Conservation (phyloP, 2,113 vertebrate species). For the Platichthys stellatus region DNA sequence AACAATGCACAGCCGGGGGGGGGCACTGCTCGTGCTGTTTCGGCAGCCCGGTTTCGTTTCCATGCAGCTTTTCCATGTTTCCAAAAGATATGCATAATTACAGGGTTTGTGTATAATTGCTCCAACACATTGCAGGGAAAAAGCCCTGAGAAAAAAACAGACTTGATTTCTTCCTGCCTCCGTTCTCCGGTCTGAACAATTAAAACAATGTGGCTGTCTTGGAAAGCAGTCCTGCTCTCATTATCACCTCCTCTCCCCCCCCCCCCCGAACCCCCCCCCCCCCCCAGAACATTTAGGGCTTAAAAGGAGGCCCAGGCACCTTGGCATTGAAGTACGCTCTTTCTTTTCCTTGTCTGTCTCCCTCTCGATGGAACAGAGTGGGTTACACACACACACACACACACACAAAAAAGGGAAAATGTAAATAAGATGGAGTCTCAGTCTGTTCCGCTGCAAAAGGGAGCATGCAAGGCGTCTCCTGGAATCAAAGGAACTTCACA, state of each 20-base stretch:
- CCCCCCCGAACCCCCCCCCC: constrained; percentile 21
- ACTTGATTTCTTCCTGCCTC: constrained; percentile 54
- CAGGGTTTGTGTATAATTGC: constrained; percentile 83
- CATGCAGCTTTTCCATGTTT: constrained; percentile 83
- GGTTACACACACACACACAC: constrained; percentile 24
- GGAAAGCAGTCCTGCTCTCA: constrained; percentile 78
- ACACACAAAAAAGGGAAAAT: constrained; percentile 55
- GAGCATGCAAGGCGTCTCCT: constrained; percentile 56
- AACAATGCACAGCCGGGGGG: constrained; percentile 71
- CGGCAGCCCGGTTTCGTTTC: constrained; percentile 77
- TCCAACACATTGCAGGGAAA: constrained; percentile 76
- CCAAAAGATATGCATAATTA: constrained; percentile 84
- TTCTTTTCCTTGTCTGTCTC: constrained; percentile 51
- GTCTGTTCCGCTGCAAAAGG: constrained; percentile 58
- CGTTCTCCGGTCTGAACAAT: constrained; percentile 75
- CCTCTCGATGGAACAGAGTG: constrained; percentile 37
- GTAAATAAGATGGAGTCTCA: constrained; percentile 69
- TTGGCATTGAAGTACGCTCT: constrained; percentile 71
- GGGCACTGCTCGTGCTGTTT: constrained; percentile 40
- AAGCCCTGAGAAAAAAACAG: constrained; percentile 75
- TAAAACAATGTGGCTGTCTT: constrained; percentile 80
- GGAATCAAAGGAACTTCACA: constrained; percentile 67
- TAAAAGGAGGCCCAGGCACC: constrained; percentile 72
- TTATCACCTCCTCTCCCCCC: constrained; percentile 68
- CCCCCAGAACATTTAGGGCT: constrained; percentile 73